Conservation (phyloP, 2,113 vertebrate genomes). For the Bubalus kerabau region DNA sequence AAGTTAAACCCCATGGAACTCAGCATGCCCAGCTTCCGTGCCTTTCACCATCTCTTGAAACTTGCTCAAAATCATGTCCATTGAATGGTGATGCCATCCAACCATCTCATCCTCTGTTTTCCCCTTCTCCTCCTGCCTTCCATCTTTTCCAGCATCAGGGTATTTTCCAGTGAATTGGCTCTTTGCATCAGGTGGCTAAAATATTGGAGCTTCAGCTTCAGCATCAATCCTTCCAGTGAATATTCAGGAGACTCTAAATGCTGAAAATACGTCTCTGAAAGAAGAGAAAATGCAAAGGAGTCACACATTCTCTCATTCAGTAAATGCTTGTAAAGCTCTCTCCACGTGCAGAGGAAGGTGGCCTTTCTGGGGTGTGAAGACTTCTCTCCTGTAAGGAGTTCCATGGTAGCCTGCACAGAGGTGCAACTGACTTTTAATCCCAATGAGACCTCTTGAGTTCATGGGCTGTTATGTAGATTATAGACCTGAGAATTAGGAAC, state of each 20-base stretch:
- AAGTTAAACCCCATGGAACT: not conserved
- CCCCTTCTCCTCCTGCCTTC: not conserved
- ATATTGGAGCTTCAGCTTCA: not conserved
- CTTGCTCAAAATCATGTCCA: not conserved
- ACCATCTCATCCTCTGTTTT: not conserved
- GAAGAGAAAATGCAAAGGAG: not conserved
- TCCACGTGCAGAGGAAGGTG: not conserved
- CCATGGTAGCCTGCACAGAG: not conserved
- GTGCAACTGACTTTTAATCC: not conserved
- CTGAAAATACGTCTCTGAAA: not conserved
- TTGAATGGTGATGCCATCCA: not conserved
- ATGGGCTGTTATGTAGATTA: not conserved
- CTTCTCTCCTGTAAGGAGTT: not conserved
- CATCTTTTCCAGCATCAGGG: not conserved
- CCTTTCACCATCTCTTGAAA: not conserved
- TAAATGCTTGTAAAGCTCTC: not conserved
- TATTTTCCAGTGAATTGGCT: not conserved
- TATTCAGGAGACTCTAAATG: not conserved
- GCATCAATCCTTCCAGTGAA: not conserved
- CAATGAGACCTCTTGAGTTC: not conserved
- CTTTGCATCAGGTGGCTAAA: not conserved
- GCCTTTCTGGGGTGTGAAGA: not conserved
- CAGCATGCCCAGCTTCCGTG: not conserved
- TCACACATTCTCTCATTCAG: not conserved
- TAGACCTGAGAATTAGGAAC: not conserved